Conservation (phyloP, 1,140 invertebrate genomes). For the Lordiphosa mommai region DNA sequence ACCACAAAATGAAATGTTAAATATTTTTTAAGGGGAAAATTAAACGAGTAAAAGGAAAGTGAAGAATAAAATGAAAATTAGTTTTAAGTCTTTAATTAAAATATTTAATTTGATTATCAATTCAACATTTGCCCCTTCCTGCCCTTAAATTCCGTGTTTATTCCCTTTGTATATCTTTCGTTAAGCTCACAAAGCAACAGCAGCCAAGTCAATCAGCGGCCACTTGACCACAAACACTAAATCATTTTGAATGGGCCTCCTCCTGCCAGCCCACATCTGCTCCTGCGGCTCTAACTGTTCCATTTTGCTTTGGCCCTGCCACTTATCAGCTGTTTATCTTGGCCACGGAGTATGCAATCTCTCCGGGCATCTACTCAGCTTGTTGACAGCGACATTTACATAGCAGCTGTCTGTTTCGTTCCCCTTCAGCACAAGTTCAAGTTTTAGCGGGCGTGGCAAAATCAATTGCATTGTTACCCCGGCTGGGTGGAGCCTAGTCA, state of each 20-base stretch:
- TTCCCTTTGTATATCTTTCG: slow-evolving; percentile 28
- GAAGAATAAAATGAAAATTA: no score
- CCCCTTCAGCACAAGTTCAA: slow-evolving; percentile 6
- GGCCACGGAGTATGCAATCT: slow-evolving; percentile 45
- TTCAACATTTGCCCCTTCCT: no score
- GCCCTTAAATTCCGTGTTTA: no score
- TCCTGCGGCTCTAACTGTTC: slow-evolving; percentile 12
- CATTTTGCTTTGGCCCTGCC: slow-evolving; percentile 14
- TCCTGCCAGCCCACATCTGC: not conserved
- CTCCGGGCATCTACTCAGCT: slow-evolving; percentile 9
- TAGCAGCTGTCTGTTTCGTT: slow-evolving; percentile 19
- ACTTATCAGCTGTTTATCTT: slow-evolving; percentile 72
- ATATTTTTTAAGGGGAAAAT: not conserved
- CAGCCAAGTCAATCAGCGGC: slow-evolving; percentile 59
- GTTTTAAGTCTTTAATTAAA: no score
- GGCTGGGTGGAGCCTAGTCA: not conserved
- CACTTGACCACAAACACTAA: slow-evolving; percentile 72
- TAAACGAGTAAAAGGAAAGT: no score
- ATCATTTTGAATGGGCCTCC: slow-evolving; percentile 60
- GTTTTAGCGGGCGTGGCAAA: slow-evolving; percentile 37
- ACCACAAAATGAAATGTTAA: slow-evolving; percentile 15
- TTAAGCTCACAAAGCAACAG: slow-evolving; percentile 24
- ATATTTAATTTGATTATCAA: no score
- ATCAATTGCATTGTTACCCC: slow-evolving; percentile 70
- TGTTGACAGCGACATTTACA: slow-evolving; percentile 70